These are phyloP conservation scores for Acrossocheilus wenchowensis DNA, from an alignment of 2,797 vertebrate genomes.

Conservation along the genomic window DNA sequence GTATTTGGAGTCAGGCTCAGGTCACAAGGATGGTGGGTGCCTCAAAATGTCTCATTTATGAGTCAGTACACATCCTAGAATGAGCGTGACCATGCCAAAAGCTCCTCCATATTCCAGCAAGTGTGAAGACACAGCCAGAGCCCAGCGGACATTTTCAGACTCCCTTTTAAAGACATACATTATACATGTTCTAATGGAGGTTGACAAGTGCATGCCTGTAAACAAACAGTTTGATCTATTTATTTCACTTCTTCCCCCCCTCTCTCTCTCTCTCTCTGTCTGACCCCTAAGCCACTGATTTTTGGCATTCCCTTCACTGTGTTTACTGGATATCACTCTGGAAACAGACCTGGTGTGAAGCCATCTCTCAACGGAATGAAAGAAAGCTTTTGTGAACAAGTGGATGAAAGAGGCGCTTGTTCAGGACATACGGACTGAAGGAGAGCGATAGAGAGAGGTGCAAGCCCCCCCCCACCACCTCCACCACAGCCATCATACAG, in stretches of 20 bases:
- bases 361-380: constrained; percentile 67
- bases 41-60: constrained; percentile 42
- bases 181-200: constrained; percentile 36
- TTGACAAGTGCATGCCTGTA: constrained; percentile 30
- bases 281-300: constrained; percentile 42
- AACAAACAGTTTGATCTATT: constrained; percentile 38
- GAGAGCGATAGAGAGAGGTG: constrained; percentile 57
- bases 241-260: no score
- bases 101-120: not conserved
- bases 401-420: constrained; percentile 77
- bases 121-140: constrained; percentile 2
- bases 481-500: not conserved
- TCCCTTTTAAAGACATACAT: constrained; percentile 14
- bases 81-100: not conserved
- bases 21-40: constrained; percentile 18
- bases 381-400: constrained; percentile 75
- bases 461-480: constrained; percentile 14
- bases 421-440: constrained; percentile 62
- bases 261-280: constrained; percentile 1
- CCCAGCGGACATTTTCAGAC: not conserved
- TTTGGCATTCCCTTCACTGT: constrained; percentile 54
- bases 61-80: constrained; percentile 40
- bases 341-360: constrained; percentile 60
- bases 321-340: constrained; percentile 59
- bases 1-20: constrained; percentile 24